Conservation (phyloP, 2,113 vertebrate species). For the Pelodiscus sinensis region DNA sequence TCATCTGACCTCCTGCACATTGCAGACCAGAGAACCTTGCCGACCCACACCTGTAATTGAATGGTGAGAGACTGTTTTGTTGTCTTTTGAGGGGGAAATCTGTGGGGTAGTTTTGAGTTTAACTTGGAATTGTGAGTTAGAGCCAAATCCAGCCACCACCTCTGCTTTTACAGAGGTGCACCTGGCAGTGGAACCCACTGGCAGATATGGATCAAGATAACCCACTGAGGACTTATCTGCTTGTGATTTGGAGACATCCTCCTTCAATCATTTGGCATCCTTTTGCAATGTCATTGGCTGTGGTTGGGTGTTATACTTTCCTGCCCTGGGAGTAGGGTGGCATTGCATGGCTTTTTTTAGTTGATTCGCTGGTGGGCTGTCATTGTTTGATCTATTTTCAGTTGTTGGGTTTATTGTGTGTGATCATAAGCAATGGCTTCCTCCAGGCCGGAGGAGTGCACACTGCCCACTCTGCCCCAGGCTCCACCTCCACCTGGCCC, state of each 20-base stretch:
- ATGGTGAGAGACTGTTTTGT: neutral
- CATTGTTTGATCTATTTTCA: neutral
- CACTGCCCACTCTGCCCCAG: too few relatives aligned
- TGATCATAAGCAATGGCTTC: neutral
- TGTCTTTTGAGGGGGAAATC: rapidly evolving
- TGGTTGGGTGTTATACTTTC: neutral
- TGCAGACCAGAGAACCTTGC: neutral
- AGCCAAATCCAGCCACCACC: neutral
- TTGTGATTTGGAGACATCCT: rapidly evolving
- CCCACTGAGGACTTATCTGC: neutral
- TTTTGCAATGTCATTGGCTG: neutral
- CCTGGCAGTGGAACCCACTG: neutral
- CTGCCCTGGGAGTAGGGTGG: rapidly evolving
- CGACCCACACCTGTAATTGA: too few relatives aligned
- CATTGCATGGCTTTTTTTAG: neutral
- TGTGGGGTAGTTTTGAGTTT: neutral
- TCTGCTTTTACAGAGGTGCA: neutral
- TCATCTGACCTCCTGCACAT: too few relatives aligned
- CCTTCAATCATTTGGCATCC: neutral
- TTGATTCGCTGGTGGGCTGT: neutral
- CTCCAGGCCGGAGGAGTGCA: too few relatives aligned
- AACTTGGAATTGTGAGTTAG: neutral
- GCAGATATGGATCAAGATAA: neutral
- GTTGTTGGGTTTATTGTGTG: neutral
- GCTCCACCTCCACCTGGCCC: too few relatives aligned